Evolutionary conservation across 2,888 invertebrate species (phyloP).

Genomic region (Dolichomitus sp.): DNA sequence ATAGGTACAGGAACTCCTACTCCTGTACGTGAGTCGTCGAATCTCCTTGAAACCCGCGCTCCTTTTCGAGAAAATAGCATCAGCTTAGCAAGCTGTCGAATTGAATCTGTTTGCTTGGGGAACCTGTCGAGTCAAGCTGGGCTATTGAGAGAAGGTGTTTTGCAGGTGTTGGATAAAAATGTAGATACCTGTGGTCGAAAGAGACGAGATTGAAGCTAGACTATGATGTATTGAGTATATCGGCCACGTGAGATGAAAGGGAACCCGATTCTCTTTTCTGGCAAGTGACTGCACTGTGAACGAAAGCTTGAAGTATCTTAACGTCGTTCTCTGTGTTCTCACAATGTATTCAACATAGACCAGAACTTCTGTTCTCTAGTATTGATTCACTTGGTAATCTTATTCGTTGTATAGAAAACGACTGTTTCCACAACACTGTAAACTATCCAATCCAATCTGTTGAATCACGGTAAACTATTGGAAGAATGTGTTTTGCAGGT

Average conservation of each 20-base stretch:
- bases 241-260: background rate
- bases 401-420: background rate
- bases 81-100: conserved; percentile 40
- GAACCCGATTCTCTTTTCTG: background rate
- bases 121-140: conserved; percentile 11
- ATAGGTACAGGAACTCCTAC: conserved; percentile 21
- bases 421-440: conserved; percentile 28
- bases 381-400: background rate
- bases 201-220: conserved; percentile 3
- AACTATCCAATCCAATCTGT: conserved; percentile 36
- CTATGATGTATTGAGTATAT: background rate
- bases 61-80: conserved; percentile 36
- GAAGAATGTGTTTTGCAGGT: conserved; percentile 17
- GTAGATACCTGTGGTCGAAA: background rate
- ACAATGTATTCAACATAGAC: background rate
- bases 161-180: conserved; percentile 56
- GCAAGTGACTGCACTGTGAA: background rate
- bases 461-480: conserved; percentile 4
- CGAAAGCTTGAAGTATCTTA: background rate
- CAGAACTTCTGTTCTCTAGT: conserved; percentile 1
- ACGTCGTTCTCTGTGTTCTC: background rate
- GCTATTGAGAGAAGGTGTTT: conserved; percentile 6
- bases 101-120: conserved; percentile 16
- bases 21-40: conserved; percentile 25
- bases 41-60: conserved; percentile 13